Evolutionary conservation across 2,888 invertebrate species (phyloP), one percentile per base, ranked within the genome.

Genomic region (Pycnomerus fuliginosus): DNA sequence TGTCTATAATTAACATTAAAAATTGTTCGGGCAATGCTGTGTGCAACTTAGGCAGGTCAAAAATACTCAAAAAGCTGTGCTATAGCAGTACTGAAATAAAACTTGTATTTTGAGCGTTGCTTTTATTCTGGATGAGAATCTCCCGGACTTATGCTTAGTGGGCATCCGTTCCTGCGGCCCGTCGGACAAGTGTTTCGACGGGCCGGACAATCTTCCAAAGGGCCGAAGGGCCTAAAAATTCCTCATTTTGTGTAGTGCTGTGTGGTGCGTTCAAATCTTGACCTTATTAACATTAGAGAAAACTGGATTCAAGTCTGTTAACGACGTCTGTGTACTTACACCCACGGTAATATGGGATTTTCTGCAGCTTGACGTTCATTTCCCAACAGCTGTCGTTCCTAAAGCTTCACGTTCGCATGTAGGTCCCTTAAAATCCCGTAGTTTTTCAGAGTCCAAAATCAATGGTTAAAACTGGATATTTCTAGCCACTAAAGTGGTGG

Each of bases 1-100:
- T 72, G 72, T 73, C 73, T 74, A 73, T 72, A 73, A 72, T 74
- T 73, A 74, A 73, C 73, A 72, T 71, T 73, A 72, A 72, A 72
- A 71, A 69, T 72, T 70, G 69, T 71, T 70, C 68, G 67, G 68
- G 70, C 68, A 69, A 68, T 68, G 65, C 68, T 67, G 67, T 66
- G 65, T 69, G 70, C 67, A 67, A 73, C 71, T 73, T 73, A 70
- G 72, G 70, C 70, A 71, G 72, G 72, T 74, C 74, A 71, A 74
- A 74, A 75, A 75, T 74, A 74, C 73, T 70, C 71, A 72, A 73
- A 73, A 73, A 72, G 72, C 71, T 67, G 68, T 71, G 71, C 69
- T 71, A 67, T 69, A 67, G 65, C 65, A 66, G 73, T 71, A 73
- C 73, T 74, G 73, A 73, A 73, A 74, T 74, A 73, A 73, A 72